Conservation (phyloP, 2,113 vertebrate species). For the Cavia aperea region DNA sequence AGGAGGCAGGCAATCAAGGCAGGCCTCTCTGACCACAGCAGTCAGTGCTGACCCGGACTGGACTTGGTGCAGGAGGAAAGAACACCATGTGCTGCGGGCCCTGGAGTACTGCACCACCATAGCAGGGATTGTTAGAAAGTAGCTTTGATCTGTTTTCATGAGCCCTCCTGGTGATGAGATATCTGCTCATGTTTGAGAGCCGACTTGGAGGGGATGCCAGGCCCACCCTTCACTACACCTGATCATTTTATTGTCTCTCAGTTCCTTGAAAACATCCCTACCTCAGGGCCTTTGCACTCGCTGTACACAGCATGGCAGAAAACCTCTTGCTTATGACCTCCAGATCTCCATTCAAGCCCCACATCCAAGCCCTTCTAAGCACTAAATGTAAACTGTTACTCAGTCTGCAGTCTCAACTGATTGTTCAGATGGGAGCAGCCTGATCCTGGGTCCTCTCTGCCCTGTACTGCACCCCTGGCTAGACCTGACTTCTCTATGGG, state of each 20-base stretch:
- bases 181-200: background rate
- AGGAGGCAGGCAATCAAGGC: background rate
- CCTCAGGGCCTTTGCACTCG: background rate
- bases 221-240: background rate
- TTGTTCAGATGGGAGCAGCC: background rate
- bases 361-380: background rate
- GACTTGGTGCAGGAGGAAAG: background rate
- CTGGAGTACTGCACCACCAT: no score
- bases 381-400: background rate
- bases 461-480: background rate
- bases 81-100: background rate
- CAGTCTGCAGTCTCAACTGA: background rate
- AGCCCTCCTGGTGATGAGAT: background rate
- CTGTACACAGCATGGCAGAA: background rate
- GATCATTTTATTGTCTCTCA: background rate
- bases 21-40: background rate
- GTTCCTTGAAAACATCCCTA: background rate
- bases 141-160: background rate
- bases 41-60: background rate
- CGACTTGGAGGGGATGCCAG: no score
- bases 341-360: background rate
- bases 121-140: background rate
- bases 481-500: background rate
- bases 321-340: background rate
- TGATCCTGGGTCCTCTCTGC: background rate